Base-by-base conservation (phyloP, 2,888 invertebrate species). In the Protodeltote pygarga region DNA sequence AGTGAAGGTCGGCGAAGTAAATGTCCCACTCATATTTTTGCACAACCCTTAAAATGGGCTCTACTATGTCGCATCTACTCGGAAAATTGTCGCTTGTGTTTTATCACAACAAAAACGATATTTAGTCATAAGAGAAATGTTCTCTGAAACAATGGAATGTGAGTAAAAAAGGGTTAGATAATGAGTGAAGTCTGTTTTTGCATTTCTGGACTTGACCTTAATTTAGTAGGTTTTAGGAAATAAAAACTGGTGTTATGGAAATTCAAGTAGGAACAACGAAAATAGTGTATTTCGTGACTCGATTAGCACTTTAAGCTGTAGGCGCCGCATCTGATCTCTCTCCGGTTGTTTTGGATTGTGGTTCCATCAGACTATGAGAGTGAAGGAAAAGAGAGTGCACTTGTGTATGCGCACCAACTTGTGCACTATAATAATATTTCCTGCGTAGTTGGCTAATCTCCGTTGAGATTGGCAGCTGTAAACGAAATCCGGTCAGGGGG, bases 1-100 rank as follows among this genome's bases (percentile, higher is more conserved):
- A 58, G 27, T 32, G 52, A 47, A 67, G 63, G 60, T 49, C 60
- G 60, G 39, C 62, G 52, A 58, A 65, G 67, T 59, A 70, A 71
- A 73, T 65, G 67, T 55, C 47, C 67, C 75, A 69, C 75, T 75
- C 71, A 75, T 77, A 74, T 73, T 76, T 75, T 75, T 63, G 47
- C 69, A 52, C 63, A 65, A 57, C 68, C 61, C 64, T 63, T 54
- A 51, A 47, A 58, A 59, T 37, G 42, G 35, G 35, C 32, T 50
- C 47, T 64, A 61, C 64, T 58, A 49, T 49, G 46, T 33, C 46
- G 19, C 31, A 23, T 25, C 11, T 29, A 41, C 59, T 63, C 64
- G 51, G 52, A 33, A 55, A 55, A 60, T 46, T 49, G 44, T 52
- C 57, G 63, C 31, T 33, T 53, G 50, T 48, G 15, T 40, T 60